phyloP scores from a whole-genome alignment of 2,888 invertebrate genomes.

The Drosophila formosana region DNA sequence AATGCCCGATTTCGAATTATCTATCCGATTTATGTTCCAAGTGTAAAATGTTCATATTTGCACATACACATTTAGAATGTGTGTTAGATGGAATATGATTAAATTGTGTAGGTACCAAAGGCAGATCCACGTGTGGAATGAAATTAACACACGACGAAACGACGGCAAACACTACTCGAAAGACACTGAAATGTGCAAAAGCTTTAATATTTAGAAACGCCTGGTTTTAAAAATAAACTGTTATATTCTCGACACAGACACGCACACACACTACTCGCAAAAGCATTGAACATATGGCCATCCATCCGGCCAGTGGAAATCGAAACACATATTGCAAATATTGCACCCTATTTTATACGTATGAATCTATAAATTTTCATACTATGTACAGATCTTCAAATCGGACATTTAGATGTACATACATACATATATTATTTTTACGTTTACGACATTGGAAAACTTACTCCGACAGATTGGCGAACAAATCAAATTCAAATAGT shows the following conservation, averaged over 20 bases:
- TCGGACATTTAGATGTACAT: conserved; percentile 6
- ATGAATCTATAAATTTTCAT: neutral
- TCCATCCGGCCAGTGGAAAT: conserved; percentile 33
- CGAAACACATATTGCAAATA: conserved; percentile 54
- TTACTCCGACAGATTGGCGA: conserved; percentile 36
- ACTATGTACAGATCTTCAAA: conserved; percentile 8
- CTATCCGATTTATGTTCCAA: conserved; percentile 1
- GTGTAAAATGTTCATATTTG: conserved; percentile 1
- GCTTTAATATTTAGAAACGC: conserved; percentile 72
- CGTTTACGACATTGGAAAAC: conserved; percentile 34
- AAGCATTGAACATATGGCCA: conserved; percentile 44
- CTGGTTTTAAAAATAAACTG: conserved; percentile 78
- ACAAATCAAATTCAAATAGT: conserved; percentile 18
- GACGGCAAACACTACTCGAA: conserved; percentile 80
- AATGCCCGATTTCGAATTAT: conserved; percentile 15
- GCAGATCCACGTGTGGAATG: conserved; percentile 62
- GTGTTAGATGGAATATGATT: conserved; percentile 5
- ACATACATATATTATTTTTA: conserved; percentile 10
- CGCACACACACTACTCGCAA: conserved; percentile 59
- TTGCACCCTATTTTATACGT: conserved; percentile 40
- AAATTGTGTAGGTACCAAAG: conserved; percentile 54
- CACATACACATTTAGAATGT: neutral
- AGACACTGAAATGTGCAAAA: conserved; percentile 81
- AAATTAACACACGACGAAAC: conserved; percentile 73
- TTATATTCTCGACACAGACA: conserved; percentile 46